These are phyloP conservation scores for Chrysotoxum bicinctum DNA, from an alignment of 2,888 invertebrate species.

Conservation along the genomic window DNA sequence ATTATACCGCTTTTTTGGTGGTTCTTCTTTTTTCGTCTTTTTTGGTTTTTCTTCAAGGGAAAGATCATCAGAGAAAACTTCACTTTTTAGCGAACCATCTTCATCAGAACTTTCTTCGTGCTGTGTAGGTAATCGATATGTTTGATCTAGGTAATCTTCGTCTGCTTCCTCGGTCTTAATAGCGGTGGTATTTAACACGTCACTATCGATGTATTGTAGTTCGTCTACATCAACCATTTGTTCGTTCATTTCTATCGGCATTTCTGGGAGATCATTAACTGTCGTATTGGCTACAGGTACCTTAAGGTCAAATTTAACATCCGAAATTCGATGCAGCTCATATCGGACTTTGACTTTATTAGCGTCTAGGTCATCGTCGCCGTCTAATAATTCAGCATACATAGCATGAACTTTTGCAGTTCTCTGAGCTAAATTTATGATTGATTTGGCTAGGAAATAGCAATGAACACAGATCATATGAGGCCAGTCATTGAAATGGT, in stretches of 20 bases:
- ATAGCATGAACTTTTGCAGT: conserved; percentile 2
- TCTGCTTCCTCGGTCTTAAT: conserved; percentile 20
- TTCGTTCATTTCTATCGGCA: conserved; percentile 23
- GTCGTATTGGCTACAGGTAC: neutral
- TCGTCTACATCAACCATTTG: conserved; percentile 19
- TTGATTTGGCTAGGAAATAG: conserved; percentile 9
- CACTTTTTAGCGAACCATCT: conserved; percentile 17
- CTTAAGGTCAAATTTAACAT: conserved; percentile 7
- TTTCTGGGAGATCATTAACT: neutral
- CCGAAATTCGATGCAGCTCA: conserved; percentile 1
- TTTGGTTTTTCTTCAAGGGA: neutral
- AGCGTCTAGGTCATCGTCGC: neutral
- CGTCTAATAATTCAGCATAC: conserved; percentile 19
- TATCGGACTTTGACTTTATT: neutral
- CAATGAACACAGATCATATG: conserved; percentile 16
- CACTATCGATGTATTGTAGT: conserved; percentile 8
- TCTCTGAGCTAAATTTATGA: neutral
- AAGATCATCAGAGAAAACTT: neutral
- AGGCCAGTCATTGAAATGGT: conserved; percentile 23
- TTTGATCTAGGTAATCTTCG: conserved; percentile 3
- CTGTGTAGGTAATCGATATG: neutral
- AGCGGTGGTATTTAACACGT: neutral
- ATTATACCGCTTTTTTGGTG: neutral
- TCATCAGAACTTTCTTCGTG: neutral
- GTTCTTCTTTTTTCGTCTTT: neutral